Evolutionary conservation across 2,113 vertebrate species (phyloP).

Genomic region (Hydropotes inermis): DNA sequence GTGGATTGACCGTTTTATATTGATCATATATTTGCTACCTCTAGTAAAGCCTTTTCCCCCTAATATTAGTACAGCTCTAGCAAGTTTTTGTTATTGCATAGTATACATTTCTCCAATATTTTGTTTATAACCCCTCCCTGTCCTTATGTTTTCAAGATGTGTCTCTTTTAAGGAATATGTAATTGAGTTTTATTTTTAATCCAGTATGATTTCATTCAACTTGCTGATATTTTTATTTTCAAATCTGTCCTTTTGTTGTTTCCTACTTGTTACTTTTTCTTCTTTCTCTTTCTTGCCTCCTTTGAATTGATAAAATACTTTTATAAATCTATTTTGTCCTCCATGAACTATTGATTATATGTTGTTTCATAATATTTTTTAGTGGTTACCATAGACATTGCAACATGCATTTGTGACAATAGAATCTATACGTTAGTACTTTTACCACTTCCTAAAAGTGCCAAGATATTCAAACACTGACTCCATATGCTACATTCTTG

Average conservation of each 20-base stretch:
- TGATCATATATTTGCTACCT: not conserved
- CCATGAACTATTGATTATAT: not conserved
- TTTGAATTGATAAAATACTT: not conserved
- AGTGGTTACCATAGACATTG: not conserved
- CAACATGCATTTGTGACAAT: not conserved
- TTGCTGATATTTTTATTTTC: not conserved
- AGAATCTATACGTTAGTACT: not conserved
- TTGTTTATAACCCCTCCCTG: not conserved
- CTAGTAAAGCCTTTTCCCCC: not conserved
- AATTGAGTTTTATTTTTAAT: constrained; percentile 20
- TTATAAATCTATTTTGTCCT: not conserved
- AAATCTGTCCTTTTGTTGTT: constrained; percentile 4
- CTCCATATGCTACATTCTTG: not conserved
- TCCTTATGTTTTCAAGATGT: not conserved
- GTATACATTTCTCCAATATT: not conserved
- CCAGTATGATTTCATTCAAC: not conserved
- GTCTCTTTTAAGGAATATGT: not conserved
- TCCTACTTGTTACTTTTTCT: not conserved
- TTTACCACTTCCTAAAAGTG: not conserved
- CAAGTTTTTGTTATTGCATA: not conserved
- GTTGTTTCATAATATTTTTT: constrained; percentile 3
- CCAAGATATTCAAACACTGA: not conserved
- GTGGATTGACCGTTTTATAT: not conserved
- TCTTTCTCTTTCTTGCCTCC: not conserved
- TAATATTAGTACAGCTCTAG: not conserved